These are phyloP conservation scores for Napeogenes inachia DNA, from an alignment of 2,888 invertebrate species.

Conservation along the genomic window DNA sequence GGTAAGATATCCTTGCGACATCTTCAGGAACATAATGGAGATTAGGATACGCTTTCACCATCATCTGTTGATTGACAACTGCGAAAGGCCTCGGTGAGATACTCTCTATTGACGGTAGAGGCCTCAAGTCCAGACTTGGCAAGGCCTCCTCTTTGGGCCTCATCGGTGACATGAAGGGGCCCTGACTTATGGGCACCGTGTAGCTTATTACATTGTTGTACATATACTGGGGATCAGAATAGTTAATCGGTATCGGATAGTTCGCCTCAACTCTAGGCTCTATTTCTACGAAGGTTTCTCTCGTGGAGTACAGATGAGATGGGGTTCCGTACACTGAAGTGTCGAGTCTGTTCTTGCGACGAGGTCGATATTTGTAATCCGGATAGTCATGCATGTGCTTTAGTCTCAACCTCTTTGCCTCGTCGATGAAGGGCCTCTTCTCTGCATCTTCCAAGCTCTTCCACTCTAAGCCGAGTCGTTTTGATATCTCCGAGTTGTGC, in stretches of 20 bases:
- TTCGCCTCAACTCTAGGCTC: constrained; percentile 57
- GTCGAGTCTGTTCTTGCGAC: constrained; percentile 78
- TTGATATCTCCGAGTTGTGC: constrained; percentile 88
- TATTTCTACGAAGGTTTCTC: constrained; percentile 59
- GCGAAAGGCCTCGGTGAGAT: constrained; percentile 68
- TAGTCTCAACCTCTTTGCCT: constrained; percentile 87
- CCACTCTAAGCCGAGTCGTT: constrained; percentile 90
- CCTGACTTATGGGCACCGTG: constrained; percentile 57
- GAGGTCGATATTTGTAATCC: constrained; percentile 83
- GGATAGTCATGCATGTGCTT: constrained; percentile 85
- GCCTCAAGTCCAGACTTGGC: constrained; percentile 58
- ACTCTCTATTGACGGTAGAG: constrained; percentile 70
- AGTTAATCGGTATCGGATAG: constrained; percentile 57
- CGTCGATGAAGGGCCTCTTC: constrained; percentile 92
- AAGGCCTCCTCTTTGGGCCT: constrained; percentile 60
- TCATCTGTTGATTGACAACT: constrained; percentile 71
- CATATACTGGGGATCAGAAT: constrained; percentile 60
- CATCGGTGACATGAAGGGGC: constrained; percentile 53
- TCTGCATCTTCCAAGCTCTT: constrained; percentile 86
- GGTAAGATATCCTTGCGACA: constrained; percentile 66
- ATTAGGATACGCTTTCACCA: constrained; percentile 72
- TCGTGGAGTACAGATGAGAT: constrained; percentile 45
- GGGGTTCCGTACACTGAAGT: constrained; percentile 51
- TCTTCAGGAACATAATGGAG: constrained; percentile 67
- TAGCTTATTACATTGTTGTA: constrained; percentile 70